Evolutionary conservation across 92 coral and sea anemone genomes (phyloP), one percentile per base, ranked within the genome.

Genomic region (Umimayanthus kanabou): DNA sequence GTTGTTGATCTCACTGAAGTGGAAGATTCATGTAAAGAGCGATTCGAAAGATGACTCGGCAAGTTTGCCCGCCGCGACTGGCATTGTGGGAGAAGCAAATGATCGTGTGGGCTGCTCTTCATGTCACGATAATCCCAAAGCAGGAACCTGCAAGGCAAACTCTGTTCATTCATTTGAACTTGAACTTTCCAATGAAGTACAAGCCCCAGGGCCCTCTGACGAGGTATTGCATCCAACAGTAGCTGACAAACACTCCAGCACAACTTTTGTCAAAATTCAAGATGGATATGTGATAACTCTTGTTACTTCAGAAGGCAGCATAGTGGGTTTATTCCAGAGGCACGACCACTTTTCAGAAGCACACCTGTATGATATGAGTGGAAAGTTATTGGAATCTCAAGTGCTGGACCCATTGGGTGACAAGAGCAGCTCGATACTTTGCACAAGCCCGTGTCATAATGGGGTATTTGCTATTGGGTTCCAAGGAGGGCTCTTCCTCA

Each of bases 401-500:
- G 69, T 74, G 6, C 79, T 95, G 66, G 94, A 93, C 67, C 98
- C 96, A 4, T 79, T 95, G 4, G 98, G 96, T 7, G 92, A 95
- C 79, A 72, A 92, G 16, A 93, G 93, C 69, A 91, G 96, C 11
- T 77, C 96, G 2, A 79, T 95, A 64, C 80, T 95, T 88, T 95
- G 94, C 71, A 83, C 90, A 9, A 91, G 93, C 25, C 90, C 92
- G 1, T 95, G 98, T 69, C 89, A 86, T 71, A 91, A 83, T 89
- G 94, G 96, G 4, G 69, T 88, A 9, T 88, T 95, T 86, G 96
- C 94, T n/a, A 91, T 85, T 9, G 98, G 98, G 23, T 95, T 95
- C 55, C 98, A 95, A 88, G 94, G 98, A 18, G 98, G 98, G 23
- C 74, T 95, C 28, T 95, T 95, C 81, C 81, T 91, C 15, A 79